These are phyloP conservation scores for Tonatia bakeri DNA, from an alignment of 2,113 vertebrate genomes.

Conservation along the genomic window DNA sequence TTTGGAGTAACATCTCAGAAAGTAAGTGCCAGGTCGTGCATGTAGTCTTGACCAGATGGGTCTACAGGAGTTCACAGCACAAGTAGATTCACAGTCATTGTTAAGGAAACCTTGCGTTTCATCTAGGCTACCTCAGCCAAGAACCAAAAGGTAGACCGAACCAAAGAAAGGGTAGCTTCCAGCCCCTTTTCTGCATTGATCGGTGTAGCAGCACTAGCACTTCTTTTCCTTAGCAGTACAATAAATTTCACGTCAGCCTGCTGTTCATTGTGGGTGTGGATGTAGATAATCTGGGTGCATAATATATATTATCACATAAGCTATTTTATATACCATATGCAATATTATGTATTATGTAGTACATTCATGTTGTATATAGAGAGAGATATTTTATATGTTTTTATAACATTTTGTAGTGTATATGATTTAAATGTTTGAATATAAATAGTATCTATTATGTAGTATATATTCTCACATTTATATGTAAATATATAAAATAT, in stretches of 20 bases:
- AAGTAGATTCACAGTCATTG: not conserved
- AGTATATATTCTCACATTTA: slow-evolving; percentile 18
- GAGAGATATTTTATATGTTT: slow-evolving; percentile 10
- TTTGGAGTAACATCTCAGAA: slow-evolving; percentile 2
- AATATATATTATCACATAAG: slow-evolving; percentile 13
- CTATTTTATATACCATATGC: not conserved
- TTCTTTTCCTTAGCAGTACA: slow-evolving; percentile 32
- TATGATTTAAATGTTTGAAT: slow-evolving; percentile 22
- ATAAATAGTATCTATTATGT: not conserved
- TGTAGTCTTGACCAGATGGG: not conserved
- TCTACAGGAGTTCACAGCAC: not conserved
- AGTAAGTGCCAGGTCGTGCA: not conserved
- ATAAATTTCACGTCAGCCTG: slow-evolving; percentile 18
- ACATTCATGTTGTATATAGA: not conserved
- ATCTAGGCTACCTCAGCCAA: not conserved
- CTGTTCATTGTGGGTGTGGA: not conserved
- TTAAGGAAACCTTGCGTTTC: slow-evolving; percentile 17
- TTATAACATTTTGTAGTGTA: not conserved
- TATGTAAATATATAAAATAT: slow-evolving; percentile 14
- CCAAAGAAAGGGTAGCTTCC: not conserved
- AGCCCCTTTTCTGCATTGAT: not conserved
- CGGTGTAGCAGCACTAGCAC: not conserved
- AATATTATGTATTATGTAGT: not conserved
- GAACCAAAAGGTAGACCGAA: slow-evolving; percentile 8
- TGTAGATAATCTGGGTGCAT: not conserved